phyloP scores from a whole-genome alignment of 2,797 vertebrate species.

The Pipistrellus nathusii region DNA sequence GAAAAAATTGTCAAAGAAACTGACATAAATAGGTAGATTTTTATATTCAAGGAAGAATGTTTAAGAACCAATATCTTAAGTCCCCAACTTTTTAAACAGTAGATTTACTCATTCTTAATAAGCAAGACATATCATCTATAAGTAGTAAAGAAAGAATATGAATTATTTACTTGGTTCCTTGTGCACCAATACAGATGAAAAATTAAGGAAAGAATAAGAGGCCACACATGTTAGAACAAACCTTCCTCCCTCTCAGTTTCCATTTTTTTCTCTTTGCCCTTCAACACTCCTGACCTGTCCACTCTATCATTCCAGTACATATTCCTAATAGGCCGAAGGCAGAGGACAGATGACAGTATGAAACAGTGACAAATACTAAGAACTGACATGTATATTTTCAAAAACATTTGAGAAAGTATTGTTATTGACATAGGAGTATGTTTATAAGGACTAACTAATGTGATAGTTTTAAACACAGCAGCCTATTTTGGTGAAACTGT shows the following conservation, averaged over 20 bases:
- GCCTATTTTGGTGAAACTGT: neutral
- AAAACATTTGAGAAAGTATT: neutral
- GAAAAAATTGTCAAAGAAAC: neutral
- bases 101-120: slow-evolving; percentile 48
- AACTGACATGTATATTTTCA: neutral
- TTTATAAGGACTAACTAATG: neutral
- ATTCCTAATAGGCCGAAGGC: neutral
- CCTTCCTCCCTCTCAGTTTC: neutral
- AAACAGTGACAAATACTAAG: neutral
- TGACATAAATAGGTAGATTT: slow-evolving; percentile 20
- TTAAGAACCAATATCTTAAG: slow-evolving; percentile 2
- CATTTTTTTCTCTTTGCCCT: neutral
- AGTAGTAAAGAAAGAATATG: slow-evolving; percentile 11
- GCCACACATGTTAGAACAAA: neutral
- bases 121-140: slow-evolving; percentile 7
- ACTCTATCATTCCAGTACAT: neutral
- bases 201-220: neutral
- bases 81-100: slow-evolving; percentile 11
- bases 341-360: neutral
- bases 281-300: neutral
- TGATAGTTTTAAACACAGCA: neutral
- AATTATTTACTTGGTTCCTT: slow-evolving; percentile 47
- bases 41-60: slow-evolving; percentile 22
- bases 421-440: neutral
- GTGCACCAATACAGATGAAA: neutral